Conservation (phyloP, 2,113 vertebrate species). For the Protobothrops flavoviridis region DNA sequence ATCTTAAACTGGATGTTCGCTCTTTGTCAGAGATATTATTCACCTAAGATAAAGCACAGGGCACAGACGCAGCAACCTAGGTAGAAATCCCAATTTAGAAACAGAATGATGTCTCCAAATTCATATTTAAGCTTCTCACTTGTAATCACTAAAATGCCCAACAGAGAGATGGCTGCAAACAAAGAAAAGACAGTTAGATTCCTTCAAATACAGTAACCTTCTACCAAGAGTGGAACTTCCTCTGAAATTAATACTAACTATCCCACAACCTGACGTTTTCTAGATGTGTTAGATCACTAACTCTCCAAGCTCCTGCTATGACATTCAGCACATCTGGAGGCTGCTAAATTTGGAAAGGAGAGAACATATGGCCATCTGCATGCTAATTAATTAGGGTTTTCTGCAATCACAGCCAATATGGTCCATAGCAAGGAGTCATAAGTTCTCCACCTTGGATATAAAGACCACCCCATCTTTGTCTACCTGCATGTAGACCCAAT, state of each 20-base stretch:
- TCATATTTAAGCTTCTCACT: neutral
- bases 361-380: neutral
- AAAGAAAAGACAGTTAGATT: neutral
- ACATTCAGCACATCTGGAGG: neutral
- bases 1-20: neutral
- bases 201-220: neutral
- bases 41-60: neutral
- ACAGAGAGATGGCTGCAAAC: neutral
- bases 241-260: neutral
- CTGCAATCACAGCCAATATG: neutral
- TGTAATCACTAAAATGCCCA: neutral
- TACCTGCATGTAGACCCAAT: neutral
- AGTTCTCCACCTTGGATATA: neutral
- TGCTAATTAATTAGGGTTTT: neutral
- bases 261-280: neutral
- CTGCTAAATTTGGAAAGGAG: neutral
- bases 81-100: neutral
- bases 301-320: neutral
- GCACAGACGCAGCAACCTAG: neutral
- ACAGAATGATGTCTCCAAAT: fast-evolving
- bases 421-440: neutral
- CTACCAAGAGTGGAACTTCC: neutral
- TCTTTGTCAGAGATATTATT: neutral
- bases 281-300: neutral
- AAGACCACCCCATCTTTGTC: neutral